Evolutionary conservation across 2,888 invertebrate genomes (phyloP).

Genomic region (Nebria brevicollis): DNA sequence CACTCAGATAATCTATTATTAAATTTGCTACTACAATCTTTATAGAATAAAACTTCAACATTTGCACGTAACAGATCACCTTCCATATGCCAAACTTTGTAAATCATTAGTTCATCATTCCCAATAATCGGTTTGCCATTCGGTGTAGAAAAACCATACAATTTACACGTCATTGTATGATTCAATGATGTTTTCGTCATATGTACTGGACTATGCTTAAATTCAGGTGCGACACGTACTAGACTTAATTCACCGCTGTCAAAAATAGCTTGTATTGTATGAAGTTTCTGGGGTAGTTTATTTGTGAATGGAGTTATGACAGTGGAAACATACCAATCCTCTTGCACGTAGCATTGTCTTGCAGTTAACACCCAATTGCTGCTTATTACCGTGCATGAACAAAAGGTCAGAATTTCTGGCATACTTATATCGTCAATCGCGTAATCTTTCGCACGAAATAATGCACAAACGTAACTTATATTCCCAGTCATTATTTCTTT

Average conservation of each 20-base stretch:
- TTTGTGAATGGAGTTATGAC: slow-evolving; percentile 26
- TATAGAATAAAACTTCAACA: slow-evolving; percentile 21
- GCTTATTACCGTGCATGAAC: slow-evolving; percentile 32
- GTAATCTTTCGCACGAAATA: slow-evolving; percentile 35
- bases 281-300: slow-evolving; percentile 24
- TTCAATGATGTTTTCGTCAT: background rate
- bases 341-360: slow-evolving; percentile 29
- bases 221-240: slow-evolving; percentile 19
- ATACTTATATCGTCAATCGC: slow-evolving; percentile 31
- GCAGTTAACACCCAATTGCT: slow-evolving; percentile 33
- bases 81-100: slow-evolving; percentile 44
- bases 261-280: slow-evolving; percentile 23
- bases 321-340: slow-evolving; percentile 31
- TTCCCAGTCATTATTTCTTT: slow-evolving; percentile 30
- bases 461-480: slow-evolving; percentile 21
- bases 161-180: slow-evolving; percentile 23
- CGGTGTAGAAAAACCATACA: slow-evolving; percentile 38
- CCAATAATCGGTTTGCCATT: slow-evolving; percentile 29
- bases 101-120: slow-evolving; percentile 20
- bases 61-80: slow-evolving; percentile 30
- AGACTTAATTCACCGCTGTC: slow-evolving; percentile 25
- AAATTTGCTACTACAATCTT: background rate
- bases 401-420: slow-evolving; percentile 43
- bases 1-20: slow-evolving; percentile 32
- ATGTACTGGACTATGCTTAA: background rate